These are phyloP conservation scores for Isichthys henryi DNA, from an alignment of 2,113 vertebrate species.

Conservation along the genomic window DNA sequence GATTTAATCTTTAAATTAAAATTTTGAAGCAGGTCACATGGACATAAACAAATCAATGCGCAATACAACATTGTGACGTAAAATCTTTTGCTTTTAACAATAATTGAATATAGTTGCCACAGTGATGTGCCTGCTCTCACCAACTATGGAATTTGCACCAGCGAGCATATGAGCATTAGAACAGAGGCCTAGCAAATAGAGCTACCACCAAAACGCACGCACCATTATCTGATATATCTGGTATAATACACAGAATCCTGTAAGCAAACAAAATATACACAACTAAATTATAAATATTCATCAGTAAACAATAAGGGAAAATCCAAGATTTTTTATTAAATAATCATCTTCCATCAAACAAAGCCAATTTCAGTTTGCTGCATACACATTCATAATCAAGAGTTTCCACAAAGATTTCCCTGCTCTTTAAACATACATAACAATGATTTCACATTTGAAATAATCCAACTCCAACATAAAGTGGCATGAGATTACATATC, in stretches of 20 bases:
- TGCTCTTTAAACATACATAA: not conserved
- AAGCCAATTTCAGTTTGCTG: constrained; percentile 16
- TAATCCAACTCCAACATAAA: constrained; percentile 23
- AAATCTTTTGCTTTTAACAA: too few relatives aligned
- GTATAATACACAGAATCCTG: not conserved
- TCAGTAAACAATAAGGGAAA: not conserved
- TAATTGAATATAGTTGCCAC: too few relatives aligned
- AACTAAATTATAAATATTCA: not conserved
- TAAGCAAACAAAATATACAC: not conserved
- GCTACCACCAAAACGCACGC: not conserved
- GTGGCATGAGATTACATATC: constrained; percentile 9
- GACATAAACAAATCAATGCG: too few relatives aligned
- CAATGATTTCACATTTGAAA: not conserved
- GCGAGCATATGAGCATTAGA: too few relatives aligned
- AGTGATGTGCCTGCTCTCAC: too few relatives aligned
- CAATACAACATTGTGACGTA: too few relatives aligned
- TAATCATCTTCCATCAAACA: constrained; percentile 42
- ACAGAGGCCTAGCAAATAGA: not conserved
- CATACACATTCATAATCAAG: not conserved
- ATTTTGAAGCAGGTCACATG: too few relatives aligned
- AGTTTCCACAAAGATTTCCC: not conserved
- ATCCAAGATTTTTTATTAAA: constrained; percentile 48
- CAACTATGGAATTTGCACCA: too few relatives aligned
- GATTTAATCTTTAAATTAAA: not conserved
- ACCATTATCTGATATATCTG: not conserved